phyloP scores from a whole-genome alignment of 2,888 invertebrate genomes.

The Tachina fera region DNA sequence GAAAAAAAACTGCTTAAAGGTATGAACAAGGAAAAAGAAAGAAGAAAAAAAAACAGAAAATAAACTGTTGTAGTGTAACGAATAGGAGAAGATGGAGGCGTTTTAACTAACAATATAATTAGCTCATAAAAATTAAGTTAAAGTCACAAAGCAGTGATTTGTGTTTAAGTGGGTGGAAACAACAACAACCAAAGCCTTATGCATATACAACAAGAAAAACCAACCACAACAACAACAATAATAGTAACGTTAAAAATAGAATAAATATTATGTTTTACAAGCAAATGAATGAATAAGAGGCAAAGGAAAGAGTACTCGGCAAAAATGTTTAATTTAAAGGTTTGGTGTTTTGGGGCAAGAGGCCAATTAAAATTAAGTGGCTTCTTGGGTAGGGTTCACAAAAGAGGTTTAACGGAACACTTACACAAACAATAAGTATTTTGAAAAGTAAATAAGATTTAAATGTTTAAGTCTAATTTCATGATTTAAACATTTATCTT shows the following conservation, averaged over 20 bases:
- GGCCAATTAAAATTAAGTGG: constrained; percentile 70
- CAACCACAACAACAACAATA: constrained; percentile 30
- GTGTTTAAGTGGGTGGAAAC: constrained; percentile 70
- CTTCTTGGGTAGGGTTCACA: constrained; percentile 36
- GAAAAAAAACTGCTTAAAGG: constrained; percentile 41
- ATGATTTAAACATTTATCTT: neutral
- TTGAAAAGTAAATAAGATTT: constrained; percentile 47
- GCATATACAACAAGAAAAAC: constrained; percentile 21
- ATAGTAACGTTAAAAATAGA: constrained; percentile 26
- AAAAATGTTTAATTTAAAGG: constrained; percentile 59
- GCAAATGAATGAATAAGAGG: constrained; percentile 33
- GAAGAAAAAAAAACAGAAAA: constrained; percentile 5
- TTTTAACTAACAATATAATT: constrained; percentile 70
- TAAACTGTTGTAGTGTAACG: constrained; percentile 2
- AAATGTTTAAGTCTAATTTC: neutral
- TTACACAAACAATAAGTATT: constrained; percentile 4
- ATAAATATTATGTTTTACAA: constrained; percentile 65
- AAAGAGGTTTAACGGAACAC: constrained; percentile 52
- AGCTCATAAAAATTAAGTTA: constrained; percentile 71
- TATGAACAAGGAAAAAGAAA: constrained; percentile 1
- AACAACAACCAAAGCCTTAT: constrained; percentile 16
- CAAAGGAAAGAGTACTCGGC: neutral
- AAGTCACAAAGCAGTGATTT: constrained; percentile 69
- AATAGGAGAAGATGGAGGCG: constrained; percentile 55
- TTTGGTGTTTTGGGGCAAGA: constrained; percentile 60